Base-by-base conservation (phyloP, 2,888 invertebrate genomes). In the Omphaloscelis lunosa region DNA sequence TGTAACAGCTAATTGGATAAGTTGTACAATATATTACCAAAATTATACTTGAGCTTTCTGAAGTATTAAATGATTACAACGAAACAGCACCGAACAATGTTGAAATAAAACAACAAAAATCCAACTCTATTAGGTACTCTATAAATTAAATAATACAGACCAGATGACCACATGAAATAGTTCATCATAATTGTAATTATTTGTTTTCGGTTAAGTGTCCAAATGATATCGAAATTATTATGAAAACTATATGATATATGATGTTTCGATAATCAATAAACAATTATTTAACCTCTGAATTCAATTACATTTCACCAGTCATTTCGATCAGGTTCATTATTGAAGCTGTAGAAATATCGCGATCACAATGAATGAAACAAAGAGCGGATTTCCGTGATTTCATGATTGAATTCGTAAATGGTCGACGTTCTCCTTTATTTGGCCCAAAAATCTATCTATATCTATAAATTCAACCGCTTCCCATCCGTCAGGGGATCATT, bases 311-410 rank as follows among this genome's bases (percentile, higher is more conserved):
- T 83, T 71, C 62, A 67, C 12, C 53, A 72, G 62, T 27, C 51
- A 74, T 71, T 76, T 71, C 56, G 56, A 58, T 76, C 73, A 59
- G n/a, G 17, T 68, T 72, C 11, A 59, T 74, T 62, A 75, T 75
- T 72, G 68, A 69, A 23, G 20, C 59, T 63, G 62, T 72, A 58
- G 68, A 71, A 73, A 84, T 84, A 76, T 72, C 56, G 41, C 56
- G 17, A 68, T 63, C 41, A 63, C 72, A 77, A 81, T 84, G 58
- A 77, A 77, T 81, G 62, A 75, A 78, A 85, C 78, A 82, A 85
- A 78, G 72, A 67, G 39, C 62, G 72, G 72, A 78, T 82, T 63
- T 85, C 70, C 72, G 74, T 75, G 63, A 85, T 72, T 66, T 51
- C 51, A 29, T 67, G 63, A 78, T 75, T 82, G 67, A 82, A 78